Percentiles rank a stretch among this genome's conserved stretches.
phyloP scores from a whole-genome alignment of 2,888 invertebrate species.

The Saturnia japonica region DNA sequence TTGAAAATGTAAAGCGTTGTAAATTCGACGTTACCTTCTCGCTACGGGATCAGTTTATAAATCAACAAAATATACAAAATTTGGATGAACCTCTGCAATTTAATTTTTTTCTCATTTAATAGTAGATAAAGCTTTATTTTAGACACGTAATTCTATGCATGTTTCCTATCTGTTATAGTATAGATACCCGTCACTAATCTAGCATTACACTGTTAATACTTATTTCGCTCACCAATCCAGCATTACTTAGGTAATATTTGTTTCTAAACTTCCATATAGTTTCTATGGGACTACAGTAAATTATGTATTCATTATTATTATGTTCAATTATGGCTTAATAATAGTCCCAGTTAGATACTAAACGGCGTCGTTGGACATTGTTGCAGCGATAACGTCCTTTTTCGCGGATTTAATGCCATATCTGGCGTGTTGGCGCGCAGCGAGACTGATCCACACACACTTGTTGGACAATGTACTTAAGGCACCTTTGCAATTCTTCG shows the following conservation, averaged over 20 bases:
- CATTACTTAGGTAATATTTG: conserved; percentile 1
- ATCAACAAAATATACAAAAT: conserved; percentile 23
- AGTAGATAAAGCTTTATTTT: conserved; percentile 22
- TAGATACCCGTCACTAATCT: conserved; percentile 11
- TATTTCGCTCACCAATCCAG: conserved; percentile 27
- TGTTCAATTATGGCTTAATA: conserved; percentile 20
- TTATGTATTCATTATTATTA: conserved; percentile 72
- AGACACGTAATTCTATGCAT: conserved; percentile 25
- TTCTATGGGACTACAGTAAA: conserved; percentile 40
- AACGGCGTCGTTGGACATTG: conserved; percentile 59
- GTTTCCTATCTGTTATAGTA: conserved; percentile 24
- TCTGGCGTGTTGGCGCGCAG: conserved; percentile 87
- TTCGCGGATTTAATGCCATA: conserved; percentile 85
- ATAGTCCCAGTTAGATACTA: conserved; percentile 29
- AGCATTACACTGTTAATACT: conserved; percentile 20
- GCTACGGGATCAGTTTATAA: conserved; percentile 65
- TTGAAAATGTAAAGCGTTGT: not conserved
- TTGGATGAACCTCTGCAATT: conserved; percentile 21
- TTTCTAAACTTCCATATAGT: not conserved
- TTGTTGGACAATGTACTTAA: conserved; percentile 84
- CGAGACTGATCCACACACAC: conserved; percentile 81
- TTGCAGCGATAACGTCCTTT: conserved; percentile 86
- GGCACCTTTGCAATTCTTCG: conserved; percentile 89
- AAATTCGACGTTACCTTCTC: not conserved
- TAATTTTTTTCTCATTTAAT: conserved; percentile 17